A percentile compares a stretch with the other conserved stretches of the same genome.
Conservation (phyloP, 2,797 vertebrate genomes). For the Manis crassicaudata region DNA sequence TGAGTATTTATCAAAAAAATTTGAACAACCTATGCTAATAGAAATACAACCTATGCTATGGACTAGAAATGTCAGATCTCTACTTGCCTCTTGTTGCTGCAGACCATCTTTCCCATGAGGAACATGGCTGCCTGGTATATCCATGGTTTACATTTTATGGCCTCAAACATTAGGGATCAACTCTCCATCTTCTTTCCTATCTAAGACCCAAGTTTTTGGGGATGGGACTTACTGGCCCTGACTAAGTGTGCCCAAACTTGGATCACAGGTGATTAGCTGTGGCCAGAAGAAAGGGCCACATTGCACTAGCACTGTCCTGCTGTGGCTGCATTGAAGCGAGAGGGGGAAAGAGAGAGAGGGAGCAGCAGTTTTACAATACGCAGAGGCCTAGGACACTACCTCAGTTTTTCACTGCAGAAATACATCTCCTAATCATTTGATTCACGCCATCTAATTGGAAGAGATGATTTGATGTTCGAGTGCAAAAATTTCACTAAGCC, state of each 20-base stretch:
- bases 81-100: not conserved
- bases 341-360: not conserved
- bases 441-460: not conserved
- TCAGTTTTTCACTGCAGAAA: not conserved
- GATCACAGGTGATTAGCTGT: not conserved
- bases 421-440: not conserved
- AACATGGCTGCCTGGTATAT: not conserved
- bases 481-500: not conserved
- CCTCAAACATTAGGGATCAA: not conserved
- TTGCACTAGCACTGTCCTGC: not conserved
- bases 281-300: not conserved
- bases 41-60: not conserved
- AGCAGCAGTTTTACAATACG: not conserved
- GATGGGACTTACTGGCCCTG: not conserved
- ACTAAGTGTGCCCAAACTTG: not conserved
- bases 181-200: not conserved
- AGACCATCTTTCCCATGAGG: not conserved
- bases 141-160: not conserved
- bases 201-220: not conserved
- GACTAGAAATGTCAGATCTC: not conserved
- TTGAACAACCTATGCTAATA: not conserved
- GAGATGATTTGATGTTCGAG: not conserved
- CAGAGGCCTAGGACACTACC: not conserved
- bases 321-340: not conserved
- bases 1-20: not conserved